phyloP scores from a whole-genome alignment of 2,888 invertebrate species.

The Pseudoips prasinana region DNA sequence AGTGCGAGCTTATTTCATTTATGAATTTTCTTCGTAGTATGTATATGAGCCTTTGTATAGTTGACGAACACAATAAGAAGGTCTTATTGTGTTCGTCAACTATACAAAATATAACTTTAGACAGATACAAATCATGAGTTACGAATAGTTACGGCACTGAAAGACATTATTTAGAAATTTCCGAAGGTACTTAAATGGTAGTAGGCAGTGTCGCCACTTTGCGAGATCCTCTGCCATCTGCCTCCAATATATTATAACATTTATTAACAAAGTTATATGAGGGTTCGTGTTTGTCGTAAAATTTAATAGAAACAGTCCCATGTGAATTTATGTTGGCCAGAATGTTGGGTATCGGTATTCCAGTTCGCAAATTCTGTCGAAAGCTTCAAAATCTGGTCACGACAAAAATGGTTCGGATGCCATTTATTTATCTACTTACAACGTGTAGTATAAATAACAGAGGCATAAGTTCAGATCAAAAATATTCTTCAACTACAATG shows the following conservation, averaged over 20 bases:
- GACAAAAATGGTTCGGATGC: constrained; percentile 39
- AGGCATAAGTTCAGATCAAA: too few relatives aligned
- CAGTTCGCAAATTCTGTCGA: constrained; percentile 48
- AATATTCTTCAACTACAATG: too few relatives aligned
- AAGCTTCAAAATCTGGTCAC: constrained; percentile 34
- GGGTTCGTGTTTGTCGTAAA: constrained; percentile 71
- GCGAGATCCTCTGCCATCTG: constrained; percentile 49
- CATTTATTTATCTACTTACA: constrained; percentile 32
- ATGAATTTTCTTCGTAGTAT: too few relatives aligned
- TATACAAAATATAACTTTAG: constrained; percentile 18
- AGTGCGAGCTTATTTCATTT: too few relatives aligned
- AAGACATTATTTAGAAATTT: constrained; percentile 22
- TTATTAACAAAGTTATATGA: constrained; percentile 78
- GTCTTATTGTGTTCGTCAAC: too few relatives aligned
- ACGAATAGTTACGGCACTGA: constrained; percentile 19
- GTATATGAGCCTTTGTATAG: too few relatives aligned
- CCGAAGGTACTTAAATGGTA: constrained; percentile 1
- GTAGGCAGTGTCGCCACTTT: constrained; percentile 21
- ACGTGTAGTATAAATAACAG: too few relatives aligned
- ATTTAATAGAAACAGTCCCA: constrained; percentile 71
- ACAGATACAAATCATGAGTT: constrained; percentile 23
- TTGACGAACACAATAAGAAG: too few relatives aligned
- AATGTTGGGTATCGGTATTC: constrained; percentile 45
- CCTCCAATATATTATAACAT: constrained; percentile 64
- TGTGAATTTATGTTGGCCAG: constrained; percentile 59